Percentiles rank a stretch among this genome's conserved stretches.
These are phyloP conservation scores for Tetraodon nigroviridis DNA, from an alignment of 2,113 vertebrate species.

Conservation along the genomic window DNA sequence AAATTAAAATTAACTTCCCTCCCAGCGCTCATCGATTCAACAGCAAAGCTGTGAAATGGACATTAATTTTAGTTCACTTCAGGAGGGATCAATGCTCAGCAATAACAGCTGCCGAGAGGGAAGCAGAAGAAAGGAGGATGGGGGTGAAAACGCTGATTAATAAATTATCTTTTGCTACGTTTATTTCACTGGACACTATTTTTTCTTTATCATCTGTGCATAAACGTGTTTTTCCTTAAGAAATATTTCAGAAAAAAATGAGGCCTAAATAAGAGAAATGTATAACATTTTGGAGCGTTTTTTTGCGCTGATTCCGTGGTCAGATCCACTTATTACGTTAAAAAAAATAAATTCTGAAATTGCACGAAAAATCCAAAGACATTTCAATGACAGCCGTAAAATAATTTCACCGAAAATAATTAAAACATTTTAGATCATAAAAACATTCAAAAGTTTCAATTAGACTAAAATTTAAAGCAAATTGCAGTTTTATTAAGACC, in stretches of 20 bases:
- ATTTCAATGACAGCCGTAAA: too few relatives aligned
- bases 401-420: too few relatives aligned
- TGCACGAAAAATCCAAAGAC: too few relatives aligned
- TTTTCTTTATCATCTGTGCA: conserved; percentile 23
- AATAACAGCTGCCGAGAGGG: conserved; percentile 93
- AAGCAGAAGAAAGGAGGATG: conserved; percentile 29
- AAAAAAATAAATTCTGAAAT: too few relatives aligned
- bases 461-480: too few relatives aligned
- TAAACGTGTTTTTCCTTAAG: background rate
- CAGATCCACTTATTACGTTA: too few relatives aligned
- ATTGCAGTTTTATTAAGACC: too few relatives aligned
- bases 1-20: conserved; percentile 60
- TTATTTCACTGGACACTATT: background rate
- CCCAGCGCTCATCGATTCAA: conserved; percentile 87
- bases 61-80: conserved; percentile 99
- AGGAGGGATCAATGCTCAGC: conserved; percentile 88
- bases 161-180: conserved; percentile 59
- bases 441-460: too few relatives aligned
- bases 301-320: too few relatives aligned
- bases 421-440: too few relatives aligned
- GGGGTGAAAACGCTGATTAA: conserved; percentile 47
- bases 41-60: conserved; percentile 83
- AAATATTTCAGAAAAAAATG: conserved; percentile 7
- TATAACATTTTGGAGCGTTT: background rate
- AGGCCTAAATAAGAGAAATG: conserved; percentile 18